phyloP scores from a whole-genome alignment of 2,797 vertebrate species.

The Loris lydekkerianus region DNA sequence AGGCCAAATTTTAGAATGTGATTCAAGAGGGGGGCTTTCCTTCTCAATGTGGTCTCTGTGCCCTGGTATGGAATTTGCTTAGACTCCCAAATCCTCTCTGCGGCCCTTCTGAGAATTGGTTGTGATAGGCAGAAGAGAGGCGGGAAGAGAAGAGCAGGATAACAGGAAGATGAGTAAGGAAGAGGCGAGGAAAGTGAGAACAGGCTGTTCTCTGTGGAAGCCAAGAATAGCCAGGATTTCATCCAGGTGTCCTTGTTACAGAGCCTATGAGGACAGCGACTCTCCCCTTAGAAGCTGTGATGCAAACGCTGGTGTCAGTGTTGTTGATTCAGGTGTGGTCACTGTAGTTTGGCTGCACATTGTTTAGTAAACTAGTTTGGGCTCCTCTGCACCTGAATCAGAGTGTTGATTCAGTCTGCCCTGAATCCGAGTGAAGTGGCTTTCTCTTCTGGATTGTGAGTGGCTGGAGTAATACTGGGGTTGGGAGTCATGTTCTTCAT shows the following conservation, averaged over 20 bases:
- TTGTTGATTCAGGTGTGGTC: slow-evolving; percentile 31
- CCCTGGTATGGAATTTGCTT: not conserved
- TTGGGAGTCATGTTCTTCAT: not conserved
- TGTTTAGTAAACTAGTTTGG: not conserved
- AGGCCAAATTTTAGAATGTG: not conserved
- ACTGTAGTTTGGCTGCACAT: not conserved
- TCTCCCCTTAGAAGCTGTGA: not conserved
- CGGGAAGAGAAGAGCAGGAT: not conserved
- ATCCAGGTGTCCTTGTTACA: not conserved
- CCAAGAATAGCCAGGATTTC: not conserved
- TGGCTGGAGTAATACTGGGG: not conserved
- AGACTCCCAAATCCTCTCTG: not conserved
- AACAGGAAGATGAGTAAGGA: not conserved
- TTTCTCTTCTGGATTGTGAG: not conserved
- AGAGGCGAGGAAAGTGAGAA: not conserved
- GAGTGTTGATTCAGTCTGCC: not conserved
- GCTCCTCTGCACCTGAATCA: not conserved
- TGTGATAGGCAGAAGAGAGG: not conserved
- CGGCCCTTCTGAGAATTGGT: not conserved
- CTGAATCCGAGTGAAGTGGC: not conserved
- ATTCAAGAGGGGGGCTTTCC: not conserved
- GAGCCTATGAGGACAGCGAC: not conserved
- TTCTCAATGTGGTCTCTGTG: not conserved
- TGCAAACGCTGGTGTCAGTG: not conserved
- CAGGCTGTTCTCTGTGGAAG: not conserved